Evolutionary conservation across 1,140 invertebrate genomes (phyloP).

Genomic region (Oedothorax gibbosus): DNA sequence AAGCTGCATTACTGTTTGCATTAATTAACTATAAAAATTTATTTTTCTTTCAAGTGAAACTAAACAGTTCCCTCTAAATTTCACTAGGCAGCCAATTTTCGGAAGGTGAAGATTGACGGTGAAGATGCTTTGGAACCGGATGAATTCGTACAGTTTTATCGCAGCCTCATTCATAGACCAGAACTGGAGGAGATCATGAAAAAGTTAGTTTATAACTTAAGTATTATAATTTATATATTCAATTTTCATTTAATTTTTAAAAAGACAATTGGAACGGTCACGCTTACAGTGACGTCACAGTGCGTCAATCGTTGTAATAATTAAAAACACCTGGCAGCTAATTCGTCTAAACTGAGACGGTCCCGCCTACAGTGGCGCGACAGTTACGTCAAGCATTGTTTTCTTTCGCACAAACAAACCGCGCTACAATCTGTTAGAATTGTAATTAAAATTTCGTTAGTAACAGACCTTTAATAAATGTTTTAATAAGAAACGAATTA

Average conservation of each 20-base stretch:
- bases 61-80: no score
- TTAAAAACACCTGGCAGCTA: no score
- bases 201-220: constrained; percentile 67
- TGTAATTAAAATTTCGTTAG: no score
- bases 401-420: neutral
- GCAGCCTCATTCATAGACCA: constrained; percentile 70
- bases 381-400: neutral
- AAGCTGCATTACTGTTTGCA: no score
- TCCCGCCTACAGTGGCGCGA: neutral
- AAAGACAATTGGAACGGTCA: neutral
- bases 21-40: no score
- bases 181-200: constrained; percentile 72
- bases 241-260: constrained; percentile 15
- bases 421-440: no score
- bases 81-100: constrained; percentile 71
- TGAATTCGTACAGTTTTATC: constrained; percentile 74
- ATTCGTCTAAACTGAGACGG: neutral
- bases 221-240: neutral
- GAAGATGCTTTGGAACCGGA: constrained; percentile 72
- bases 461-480: no score
- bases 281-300: no score
- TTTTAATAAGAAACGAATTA: no score
- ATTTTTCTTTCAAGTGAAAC: no score
- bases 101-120: constrained; percentile 67
- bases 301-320: no score